Base-by-base conservation (phyloP, 2,113 vertebrate genomes). In the Enhydra lutris region DNA sequence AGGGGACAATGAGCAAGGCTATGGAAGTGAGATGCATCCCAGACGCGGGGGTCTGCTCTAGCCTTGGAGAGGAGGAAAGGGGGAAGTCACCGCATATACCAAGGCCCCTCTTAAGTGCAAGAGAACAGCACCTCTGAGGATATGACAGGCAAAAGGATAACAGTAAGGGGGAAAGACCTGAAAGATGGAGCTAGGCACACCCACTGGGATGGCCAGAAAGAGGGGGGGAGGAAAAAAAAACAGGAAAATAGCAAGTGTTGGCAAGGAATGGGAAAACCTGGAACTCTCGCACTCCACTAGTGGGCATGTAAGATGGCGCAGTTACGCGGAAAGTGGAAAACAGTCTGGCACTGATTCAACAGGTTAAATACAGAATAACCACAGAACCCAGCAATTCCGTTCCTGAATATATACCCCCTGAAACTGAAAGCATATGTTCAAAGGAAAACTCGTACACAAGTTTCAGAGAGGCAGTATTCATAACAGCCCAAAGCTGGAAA, bases 11-110 rank as follows among this genome's bases (percentile, higher is more conserved):
- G 29, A 31, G 47, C 34, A 69, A n/a, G 36, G 36, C 31, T 26
- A 0, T 6, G 47, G 55, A 55, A 21, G 15, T 2, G 31, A 84
- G 36, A 7, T 7, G 14, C 4, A 5, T 14, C 6, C 0, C 29
- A 29, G 15, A 74, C 23, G 36, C 14, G 36, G 20, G 13, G 47
- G 11, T 12, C 12, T 11, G 47, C 17, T 26, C 67, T 34, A 57
- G n/a, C 15, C 39, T 63, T 21, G 20, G n/a, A 63, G 42, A 15
- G 0, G 12, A 21, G 34, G 39, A 2, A 14, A 91, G 18, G 26
- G 3, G 1, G 78, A 84, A 81, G 82, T 34, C 21, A 10, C 20
- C 15, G 1, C 3, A 3, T 45, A 36, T 15, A 15, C 23, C 36
- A 69, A 88, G 61, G n/a, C 9, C 50, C 50, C 18, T 34, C 84